phyloP scores from a whole-genome alignment of 2,113 vertebrate genomes.

The Mionectes macconnelli region DNA sequence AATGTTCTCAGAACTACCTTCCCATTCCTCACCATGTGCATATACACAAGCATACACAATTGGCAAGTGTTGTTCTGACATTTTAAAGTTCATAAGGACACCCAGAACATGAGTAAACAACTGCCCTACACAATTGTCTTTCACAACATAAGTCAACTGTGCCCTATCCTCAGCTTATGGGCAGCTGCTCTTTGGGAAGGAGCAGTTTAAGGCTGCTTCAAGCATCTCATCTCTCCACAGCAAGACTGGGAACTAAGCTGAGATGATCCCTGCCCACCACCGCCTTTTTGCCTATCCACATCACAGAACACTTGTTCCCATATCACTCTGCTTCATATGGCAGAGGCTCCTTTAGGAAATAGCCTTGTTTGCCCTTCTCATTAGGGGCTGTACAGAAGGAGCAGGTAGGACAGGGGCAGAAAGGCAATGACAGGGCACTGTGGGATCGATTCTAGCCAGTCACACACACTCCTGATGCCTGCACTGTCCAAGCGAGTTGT shows the following conservation, averaged over 20 bases:
- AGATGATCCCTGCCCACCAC: background rate
- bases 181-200: background rate
- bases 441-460: accelerated
- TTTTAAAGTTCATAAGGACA: background rate
- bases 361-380: background rate
- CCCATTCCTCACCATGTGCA: accelerated
- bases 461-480: accelerated
- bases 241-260: background rate
- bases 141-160: background rate
- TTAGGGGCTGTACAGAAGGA: background rate
- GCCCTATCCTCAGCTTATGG: background rate
- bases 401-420: background rate
- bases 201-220: background rate
- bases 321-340: background rate
- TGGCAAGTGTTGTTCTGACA: background rate
- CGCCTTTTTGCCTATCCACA: background rate
- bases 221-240: background rate
- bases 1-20: background rate
- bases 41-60: background rate
- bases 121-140: background rate
- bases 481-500: background rate
- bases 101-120: background rate
- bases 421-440: too few relatives aligned
- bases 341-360: background rate
- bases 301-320: background rate